phyloP scores from a whole-genome alignment of 2,113 vertebrate species.

The Gymnocephalus cernua region DNA sequence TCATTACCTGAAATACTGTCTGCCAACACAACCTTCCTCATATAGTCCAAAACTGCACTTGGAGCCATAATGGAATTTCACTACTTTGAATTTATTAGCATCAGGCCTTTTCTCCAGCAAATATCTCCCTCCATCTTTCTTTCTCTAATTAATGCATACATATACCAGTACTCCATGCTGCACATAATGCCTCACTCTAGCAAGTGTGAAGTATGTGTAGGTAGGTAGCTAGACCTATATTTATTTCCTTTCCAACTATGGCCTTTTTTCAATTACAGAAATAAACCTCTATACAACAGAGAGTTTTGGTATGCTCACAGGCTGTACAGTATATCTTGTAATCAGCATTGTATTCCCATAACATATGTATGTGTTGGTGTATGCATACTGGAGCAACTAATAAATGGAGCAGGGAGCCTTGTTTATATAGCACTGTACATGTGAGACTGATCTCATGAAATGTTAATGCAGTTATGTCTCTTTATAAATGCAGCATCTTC shows the following conservation, averaged over 20 bases:
- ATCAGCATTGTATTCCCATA: constrained; percentile 8
- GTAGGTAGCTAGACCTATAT: constrained; percentile 65
- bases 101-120: constrained; percentile 12
- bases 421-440: constrained; percentile 27
- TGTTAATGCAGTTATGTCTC: constrained; percentile 3
- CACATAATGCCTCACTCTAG: constrained; percentile 20
- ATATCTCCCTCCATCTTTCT: neutral
- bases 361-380: constrained; percentile 9
- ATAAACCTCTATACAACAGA: neutral
- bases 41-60: constrained; percentile 9
- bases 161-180: constrained; percentile 21
- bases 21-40: neutral
- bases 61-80: constrained; percentile 64
- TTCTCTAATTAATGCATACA: constrained; percentile 26
- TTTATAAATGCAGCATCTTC: neutral
- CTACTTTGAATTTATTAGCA: constrained; percentile 62
- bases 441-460: constrained; percentile 24
- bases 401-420: constrained; percentile 8
- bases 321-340: neutral
- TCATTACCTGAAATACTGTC: constrained; percentile 28
- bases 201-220: constrained; percentile 57
- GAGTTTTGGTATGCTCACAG: neutral
- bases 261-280: constrained; percentile 30
- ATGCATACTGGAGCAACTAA: neutral
- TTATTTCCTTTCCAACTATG: constrained; percentile 37